phyloP scores from a whole-genome alignment of 2,888 invertebrate genomes.

The Noctua janthina region DNA sequence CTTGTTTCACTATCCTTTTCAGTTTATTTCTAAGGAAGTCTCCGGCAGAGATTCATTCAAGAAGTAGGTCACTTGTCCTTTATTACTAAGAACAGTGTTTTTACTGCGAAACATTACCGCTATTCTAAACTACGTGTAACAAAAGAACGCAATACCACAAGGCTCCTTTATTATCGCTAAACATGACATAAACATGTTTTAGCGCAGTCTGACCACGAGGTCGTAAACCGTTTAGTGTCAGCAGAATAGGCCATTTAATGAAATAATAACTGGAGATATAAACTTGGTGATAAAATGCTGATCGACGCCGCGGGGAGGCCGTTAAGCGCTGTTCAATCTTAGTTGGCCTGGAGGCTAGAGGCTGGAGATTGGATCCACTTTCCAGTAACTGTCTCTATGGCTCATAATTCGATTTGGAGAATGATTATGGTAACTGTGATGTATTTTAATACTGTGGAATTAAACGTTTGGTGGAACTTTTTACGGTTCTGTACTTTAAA shows the following conservation, averaged over 20 bases:
- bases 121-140: slow-evolving; percentile 16
- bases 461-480: background rate
- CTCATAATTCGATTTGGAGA: slow-evolving; percentile 21
- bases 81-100: slow-evolving; percentile 18
- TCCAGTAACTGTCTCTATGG: slow-evolving; percentile 11
- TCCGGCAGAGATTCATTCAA: slow-evolving; percentile 16
- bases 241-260: slow-evolving; percentile 54
- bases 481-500: background rate
- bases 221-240: slow-evolving; percentile 55
- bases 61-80: slow-evolving; percentile 41
- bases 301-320: slow-evolving; percentile 47
- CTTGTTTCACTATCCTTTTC: slow-evolving; percentile 26
- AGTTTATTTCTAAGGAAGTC: slow-evolving; percentile 25
- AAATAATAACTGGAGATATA: slow-evolving; percentile 65
- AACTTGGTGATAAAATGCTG: slow-evolving; percentile 52
- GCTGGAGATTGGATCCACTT: slow-evolving; percentile 17
- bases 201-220: slow-evolving; percentile 35
- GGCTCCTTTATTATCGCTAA: slow-evolving; percentile 27
- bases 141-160: slow-evolving; percentile 23
- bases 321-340: slow-evolving; percentile 43
- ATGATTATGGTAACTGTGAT: background rate
- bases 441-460: slow-evolving; percentile 1
- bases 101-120: slow-evolving; percentile 14
- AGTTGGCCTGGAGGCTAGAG: slow-evolving; percentile 39
- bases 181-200: slow-evolving; percentile 43